Percentiles rank a stretch among this genome's conserved stretches.
phyloP scores from a whole-genome alignment of 92 coral and sea anemone species.

The Zoanthus solanderi region DNA sequence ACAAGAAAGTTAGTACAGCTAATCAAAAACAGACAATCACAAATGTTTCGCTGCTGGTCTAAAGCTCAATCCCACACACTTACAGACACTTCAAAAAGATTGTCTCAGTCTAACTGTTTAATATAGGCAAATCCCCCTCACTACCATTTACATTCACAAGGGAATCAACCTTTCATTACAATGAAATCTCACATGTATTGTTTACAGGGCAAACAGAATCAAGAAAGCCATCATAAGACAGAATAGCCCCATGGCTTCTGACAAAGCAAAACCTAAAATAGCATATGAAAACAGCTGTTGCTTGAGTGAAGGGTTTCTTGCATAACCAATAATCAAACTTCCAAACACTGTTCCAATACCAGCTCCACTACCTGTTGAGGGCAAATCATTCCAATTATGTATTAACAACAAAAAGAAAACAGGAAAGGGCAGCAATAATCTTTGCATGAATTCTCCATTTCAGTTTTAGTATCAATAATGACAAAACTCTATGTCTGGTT shows the following conservation, averaged over 20 bases:
- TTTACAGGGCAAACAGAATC: slow-evolving; percentile 98
- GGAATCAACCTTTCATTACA: not conserved
- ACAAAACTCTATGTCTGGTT: no score
- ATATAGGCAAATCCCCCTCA: slow-evolving; percentile 12
- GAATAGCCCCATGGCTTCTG: slow-evolving; percentile 99
- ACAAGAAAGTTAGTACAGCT: slow-evolving; percentile 16
- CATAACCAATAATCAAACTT: slow-evolving; percentile 99
- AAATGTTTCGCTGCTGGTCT: not conserved
- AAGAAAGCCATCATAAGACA: slow-evolving; percentile 99
- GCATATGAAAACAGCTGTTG: slow-evolving; percentile 99
- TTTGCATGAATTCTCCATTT: no score
- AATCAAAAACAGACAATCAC: slow-evolving; percentile 21
- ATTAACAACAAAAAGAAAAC: not conserved
- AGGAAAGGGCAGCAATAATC: no score
- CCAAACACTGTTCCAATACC: slow-evolving; percentile 99
- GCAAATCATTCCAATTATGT: not conserved
- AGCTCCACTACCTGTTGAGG: slow-evolving; percentile 95
- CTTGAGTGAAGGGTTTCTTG: slow-evolving; percentile 99
- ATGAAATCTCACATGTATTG: slow-evolving; percentile 19
- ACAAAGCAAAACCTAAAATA: slow-evolving; percentile 99
- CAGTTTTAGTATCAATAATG: no score
- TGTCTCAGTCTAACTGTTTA: not conserved
- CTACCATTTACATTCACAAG: slow-evolving; percentile 11
- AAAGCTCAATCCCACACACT: slow-evolving; percentile 17
- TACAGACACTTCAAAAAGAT: not conserved